These are phyloP conservation scores for Pipistrellus kuhlii DNA, from an alignment of 2,797 vertebrate species.

Conservation along the genomic window DNA sequence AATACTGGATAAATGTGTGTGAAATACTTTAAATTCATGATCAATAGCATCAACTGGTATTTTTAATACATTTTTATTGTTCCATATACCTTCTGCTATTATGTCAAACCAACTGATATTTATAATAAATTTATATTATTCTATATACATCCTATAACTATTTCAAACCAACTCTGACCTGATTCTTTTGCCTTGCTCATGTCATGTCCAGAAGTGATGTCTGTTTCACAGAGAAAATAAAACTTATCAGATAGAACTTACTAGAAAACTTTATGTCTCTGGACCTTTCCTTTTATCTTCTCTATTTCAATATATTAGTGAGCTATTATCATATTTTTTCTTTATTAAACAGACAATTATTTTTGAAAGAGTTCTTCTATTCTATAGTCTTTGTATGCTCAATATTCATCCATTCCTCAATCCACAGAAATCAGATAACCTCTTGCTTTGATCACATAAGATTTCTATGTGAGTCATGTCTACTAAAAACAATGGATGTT, in stretches of 20 bases:
- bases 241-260: neutral
- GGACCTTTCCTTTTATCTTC: neutral
- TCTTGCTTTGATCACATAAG: neutral
- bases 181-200: neutral
- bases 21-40: neutral
- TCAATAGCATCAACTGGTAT: neutral
- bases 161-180: neutral
- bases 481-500: neutral
- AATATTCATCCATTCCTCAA: neutral
- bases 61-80: neutral
- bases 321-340: neutral
- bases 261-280: neutral
- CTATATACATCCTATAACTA: too few species aligned
- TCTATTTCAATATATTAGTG: neutral
- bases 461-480: neutral
- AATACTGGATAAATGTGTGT: neutral
- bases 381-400: neutral
- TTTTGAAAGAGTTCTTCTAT: neutral
- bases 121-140: neutral
- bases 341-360: neutral
- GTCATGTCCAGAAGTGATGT: neutral
- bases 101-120: neutral
- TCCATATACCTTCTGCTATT: too few species aligned
- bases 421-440: neutral
- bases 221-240: neutral